These are phyloP conservation scores for Himalopsyche tibetana DNA, from an alignment of 2,888 invertebrate species.

Conservation along the genomic window DNA sequence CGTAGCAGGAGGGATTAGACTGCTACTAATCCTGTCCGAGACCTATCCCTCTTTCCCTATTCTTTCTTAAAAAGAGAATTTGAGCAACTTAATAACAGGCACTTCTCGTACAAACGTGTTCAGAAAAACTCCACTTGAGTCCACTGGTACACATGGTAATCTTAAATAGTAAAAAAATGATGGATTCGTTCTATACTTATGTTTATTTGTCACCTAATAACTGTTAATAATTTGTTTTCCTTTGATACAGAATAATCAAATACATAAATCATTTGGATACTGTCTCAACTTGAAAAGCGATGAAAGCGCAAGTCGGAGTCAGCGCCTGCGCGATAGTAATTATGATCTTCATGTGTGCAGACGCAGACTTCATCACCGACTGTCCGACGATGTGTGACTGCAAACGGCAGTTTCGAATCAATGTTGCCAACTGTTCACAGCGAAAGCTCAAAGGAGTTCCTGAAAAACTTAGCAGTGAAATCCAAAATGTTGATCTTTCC, in stretches of 20 bases:
- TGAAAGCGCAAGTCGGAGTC: constrained; percentile 42
- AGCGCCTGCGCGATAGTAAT: constrained; percentile 38
- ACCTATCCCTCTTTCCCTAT: too few species aligned
- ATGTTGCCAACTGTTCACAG: constrained; percentile 87
- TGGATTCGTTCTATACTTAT: too few species aligned
- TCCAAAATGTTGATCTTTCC: constrained; percentile 84
- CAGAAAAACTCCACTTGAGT: too few species aligned
- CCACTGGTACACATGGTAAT: too few species aligned
- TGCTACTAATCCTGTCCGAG: too few species aligned
- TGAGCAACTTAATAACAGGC: too few species aligned
- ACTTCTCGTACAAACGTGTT: too few species aligned
- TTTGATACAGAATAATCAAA: constrained; percentile 51
- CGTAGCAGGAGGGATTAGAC: too few species aligned
- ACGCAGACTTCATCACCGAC: constrained; percentile 73
- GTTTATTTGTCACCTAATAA: too few species aligned
- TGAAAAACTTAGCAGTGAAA: constrained; percentile 82
- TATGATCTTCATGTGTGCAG: neutral
- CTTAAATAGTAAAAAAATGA: too few species aligned
- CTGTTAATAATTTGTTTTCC: too few species aligned
- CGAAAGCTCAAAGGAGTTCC: constrained; percentile 84
- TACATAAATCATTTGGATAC: constrained; percentile 42
- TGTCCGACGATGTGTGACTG: constrained; percentile 86
- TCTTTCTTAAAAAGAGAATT: too few species aligned
- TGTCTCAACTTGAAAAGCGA: constrained; percentile 38
- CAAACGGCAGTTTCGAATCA: constrained; percentile 90